These are phyloP conservation scores for Eptesicus fuscus DNA, from an alignment of 2,113 vertebrate genomes.

Conservation along the genomic window DNA sequence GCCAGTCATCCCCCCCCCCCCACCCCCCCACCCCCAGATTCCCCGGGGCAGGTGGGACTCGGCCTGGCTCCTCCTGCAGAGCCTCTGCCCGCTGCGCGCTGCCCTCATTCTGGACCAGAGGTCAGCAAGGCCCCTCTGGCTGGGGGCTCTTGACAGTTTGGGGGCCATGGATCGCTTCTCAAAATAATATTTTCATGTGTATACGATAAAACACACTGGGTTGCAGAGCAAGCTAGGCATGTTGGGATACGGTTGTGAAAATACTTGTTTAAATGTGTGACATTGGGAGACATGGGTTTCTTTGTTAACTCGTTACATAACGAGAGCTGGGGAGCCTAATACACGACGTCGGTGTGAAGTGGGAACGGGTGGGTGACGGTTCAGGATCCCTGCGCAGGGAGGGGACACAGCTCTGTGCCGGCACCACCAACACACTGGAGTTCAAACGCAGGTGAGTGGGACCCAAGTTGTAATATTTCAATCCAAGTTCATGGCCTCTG, in stretches of 20 bases:
- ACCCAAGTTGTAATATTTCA: not conserved
- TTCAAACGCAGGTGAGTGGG: not conserved
- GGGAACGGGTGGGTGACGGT: not conserved
- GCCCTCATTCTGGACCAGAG: not conserved
- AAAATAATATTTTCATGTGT: not conserved
- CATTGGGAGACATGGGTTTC: not conserved
- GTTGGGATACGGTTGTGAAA: not conserved
- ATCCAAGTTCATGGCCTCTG: not conserved
- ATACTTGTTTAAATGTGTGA: not conserved
- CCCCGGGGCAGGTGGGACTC: not conserved
- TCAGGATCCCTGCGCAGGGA: not conserved
- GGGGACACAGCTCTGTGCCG: not conserved
- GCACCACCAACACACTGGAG: rapidly evolving
- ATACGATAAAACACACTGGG: not conserved
- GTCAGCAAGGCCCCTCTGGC: not conserved
- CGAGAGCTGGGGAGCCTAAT: not conserved
- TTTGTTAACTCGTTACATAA: not conserved
- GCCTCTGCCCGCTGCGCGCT: too few relatives aligned
- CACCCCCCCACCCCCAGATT: rapidly evolving
- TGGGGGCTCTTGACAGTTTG: not conserved
- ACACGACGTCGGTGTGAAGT: not conserved
- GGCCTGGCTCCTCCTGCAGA: too few relatives aligned
- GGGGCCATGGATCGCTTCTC: not conserved
- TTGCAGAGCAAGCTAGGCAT: not conserved
- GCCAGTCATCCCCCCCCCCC: too few relatives aligned